Conservation (phyloP, 2,888 invertebrate species). For the Salpingus planirostris region DNA sequence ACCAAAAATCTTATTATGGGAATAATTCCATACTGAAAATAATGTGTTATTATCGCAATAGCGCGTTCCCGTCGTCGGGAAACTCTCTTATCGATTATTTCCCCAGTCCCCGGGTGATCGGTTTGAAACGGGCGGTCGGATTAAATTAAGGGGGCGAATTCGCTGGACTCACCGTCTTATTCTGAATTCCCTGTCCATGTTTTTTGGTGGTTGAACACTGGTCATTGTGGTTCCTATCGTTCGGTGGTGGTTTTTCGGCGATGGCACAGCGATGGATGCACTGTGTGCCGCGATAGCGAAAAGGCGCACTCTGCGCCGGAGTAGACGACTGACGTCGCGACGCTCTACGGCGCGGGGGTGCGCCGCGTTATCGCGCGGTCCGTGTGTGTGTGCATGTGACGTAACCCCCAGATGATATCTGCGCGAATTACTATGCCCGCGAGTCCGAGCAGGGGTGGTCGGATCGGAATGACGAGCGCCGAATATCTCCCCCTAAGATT, state of each 20-base stretch:
- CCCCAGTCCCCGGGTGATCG: neutral
- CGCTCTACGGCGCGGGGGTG: conserved; percentile 16
- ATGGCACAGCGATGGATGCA: neutral
- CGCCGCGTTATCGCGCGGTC: too few relatives aligned
- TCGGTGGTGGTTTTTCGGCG: too few relatives aligned
- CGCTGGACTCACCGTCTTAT: conserved; percentile 15
- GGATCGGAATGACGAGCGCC: too few relatives aligned
- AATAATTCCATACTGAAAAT: too few relatives aligned
- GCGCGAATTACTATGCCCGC: conserved; percentile 16
- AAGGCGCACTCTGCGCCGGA: conserved; percentile 10
- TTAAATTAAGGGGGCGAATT: neutral
- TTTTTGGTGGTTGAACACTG: conserved; percentile 24
- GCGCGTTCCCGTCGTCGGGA: too few relatives aligned
- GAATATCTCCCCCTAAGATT: too few relatives aligned
- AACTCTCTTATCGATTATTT: too few relatives aligned
- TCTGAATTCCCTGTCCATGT: conserved; percentile 23
- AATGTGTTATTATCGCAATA: too few relatives aligned
- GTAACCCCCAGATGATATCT: conserved; percentile 19
- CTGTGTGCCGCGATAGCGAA: conserved; percentile 6
- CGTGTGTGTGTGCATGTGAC: too few relatives aligned
- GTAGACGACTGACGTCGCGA: conserved; percentile 16
- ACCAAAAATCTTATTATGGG: too few relatives aligned
- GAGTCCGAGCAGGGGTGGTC: neutral
- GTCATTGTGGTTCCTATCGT: conserved; percentile 26
- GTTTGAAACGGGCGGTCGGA: neutral